These are phyloP conservation scores for Carposina sasakii DNA, from an alignment of 1,140 invertebrate species.

Conservation along the genomic window DNA sequence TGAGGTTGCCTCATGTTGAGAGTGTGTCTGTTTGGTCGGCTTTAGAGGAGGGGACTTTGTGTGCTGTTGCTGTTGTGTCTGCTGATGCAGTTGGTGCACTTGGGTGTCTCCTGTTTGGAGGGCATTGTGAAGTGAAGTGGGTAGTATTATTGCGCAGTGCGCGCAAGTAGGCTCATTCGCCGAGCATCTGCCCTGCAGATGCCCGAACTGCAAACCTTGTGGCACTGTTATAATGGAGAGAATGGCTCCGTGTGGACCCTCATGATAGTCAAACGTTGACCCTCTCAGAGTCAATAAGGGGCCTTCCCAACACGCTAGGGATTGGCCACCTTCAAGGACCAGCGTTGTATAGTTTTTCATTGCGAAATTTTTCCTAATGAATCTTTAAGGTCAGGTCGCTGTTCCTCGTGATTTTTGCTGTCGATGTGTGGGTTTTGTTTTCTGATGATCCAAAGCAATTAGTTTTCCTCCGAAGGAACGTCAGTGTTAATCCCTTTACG, in stretches of 20 bases:
- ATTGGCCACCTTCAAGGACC: neutral
- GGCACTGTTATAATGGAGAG: constrained; percentile 2
- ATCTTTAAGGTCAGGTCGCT: neutral
- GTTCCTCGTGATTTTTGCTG: neutral
- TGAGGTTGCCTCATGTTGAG: neutral
- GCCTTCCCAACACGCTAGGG: neutral
- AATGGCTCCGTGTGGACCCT: constrained; percentile 4
- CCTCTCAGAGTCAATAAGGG: neutral
- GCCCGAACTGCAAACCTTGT: neutral
- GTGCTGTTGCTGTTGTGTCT: neutral
- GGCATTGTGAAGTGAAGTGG: neutral
- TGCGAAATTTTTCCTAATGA: neutral
- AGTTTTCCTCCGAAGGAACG: neutral
- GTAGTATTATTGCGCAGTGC: neutral
- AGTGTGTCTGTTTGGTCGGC: too few species aligned
- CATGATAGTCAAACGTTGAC: neutral
- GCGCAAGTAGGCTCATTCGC: neutral
- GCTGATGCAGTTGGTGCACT: neutral
- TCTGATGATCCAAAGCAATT: neutral
- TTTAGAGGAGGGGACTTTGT: too few species aligned
- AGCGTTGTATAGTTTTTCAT: neutral
- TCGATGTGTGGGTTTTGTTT: neutral
- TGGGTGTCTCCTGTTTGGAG: neutral
- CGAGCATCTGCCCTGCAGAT: neutral
- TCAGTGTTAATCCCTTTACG: neutral